Percentiles rank a stretch among this genome's conserved stretches.
Conservation (phyloP, 2,888 invertebrate genomes). For the Drosophila leonis region DNA sequence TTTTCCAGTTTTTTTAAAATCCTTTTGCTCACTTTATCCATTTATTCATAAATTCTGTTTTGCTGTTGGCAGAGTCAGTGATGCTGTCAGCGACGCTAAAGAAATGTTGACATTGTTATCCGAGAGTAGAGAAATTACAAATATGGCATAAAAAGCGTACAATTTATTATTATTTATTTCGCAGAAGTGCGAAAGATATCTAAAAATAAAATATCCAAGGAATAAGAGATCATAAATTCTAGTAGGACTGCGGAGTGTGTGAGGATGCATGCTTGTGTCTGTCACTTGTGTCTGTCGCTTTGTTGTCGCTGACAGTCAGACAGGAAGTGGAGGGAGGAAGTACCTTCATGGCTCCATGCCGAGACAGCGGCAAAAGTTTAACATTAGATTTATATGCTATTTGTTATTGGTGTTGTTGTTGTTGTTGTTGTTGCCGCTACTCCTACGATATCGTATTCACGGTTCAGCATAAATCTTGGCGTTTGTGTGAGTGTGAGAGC, state of each 20-base stretch:
- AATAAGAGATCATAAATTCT: slow-evolving; percentile 65
- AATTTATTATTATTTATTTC: slow-evolving; percentile 71
- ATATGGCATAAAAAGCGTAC: slow-evolving; percentile 52
- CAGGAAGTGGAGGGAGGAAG: slow-evolving; percentile 56
- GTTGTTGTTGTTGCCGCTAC: slow-evolving; percentile 13
- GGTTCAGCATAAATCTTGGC: slow-evolving; percentile 55
- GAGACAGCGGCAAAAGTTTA: slow-evolving; percentile 75
- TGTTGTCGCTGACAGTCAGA: slow-evolving; percentile 65
- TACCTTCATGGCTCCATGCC: slow-evolving; percentile 53
- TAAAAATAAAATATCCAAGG: slow-evolving; percentile 51
- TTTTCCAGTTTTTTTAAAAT: background rate
- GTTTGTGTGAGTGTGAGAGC: background rate
- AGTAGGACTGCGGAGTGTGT: slow-evolving; percentile 25
- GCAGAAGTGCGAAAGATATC: slow-evolving; percentile 50
- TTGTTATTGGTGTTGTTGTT: slow-evolving; percentile 31
- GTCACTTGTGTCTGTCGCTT: slow-evolving; percentile 44
- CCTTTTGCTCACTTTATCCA: background rate
- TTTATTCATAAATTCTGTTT: background rate
- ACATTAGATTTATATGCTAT: slow-evolving; percentile 71
- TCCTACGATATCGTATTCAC: slow-evolving; percentile 4
- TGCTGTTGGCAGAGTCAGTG: background rate
- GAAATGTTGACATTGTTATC: slow-evolving; percentile 66
- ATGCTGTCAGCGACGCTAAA: slow-evolving; percentile 40
- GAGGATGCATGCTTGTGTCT: slow-evolving; percentile 4
- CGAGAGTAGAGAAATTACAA: slow-evolving; percentile 41